Conservation (phyloP, 92 coral and sea anemone genomes). For the Siderastrea radians region DNA sequence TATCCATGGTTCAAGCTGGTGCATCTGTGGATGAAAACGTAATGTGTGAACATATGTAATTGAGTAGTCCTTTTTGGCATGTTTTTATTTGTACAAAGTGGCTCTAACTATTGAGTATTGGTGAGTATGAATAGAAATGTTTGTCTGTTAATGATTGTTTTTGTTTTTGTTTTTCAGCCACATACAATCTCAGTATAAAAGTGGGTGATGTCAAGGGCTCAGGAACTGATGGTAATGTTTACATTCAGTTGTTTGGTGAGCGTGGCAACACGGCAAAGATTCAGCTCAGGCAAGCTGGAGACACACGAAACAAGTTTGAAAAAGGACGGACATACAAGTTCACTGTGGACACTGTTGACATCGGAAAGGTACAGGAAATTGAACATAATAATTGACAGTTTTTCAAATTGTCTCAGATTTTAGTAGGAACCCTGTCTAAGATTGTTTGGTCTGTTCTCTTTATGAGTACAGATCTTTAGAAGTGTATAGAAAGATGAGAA, state of each 20-base stretch:
- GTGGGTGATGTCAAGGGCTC: constrained; percentile 99
- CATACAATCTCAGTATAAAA: constrained; percentile 96
- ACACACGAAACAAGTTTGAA: constrained; percentile 93
- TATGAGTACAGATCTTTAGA: too few relatives aligned
- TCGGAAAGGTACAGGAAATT: constrained; percentile 83
- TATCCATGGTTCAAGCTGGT: too few relatives aligned
- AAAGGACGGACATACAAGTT: constrained; percentile 98
- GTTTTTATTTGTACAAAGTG: not conserved
- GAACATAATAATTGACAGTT: too few relatives aligned
- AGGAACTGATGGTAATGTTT: constrained; percentile 99
- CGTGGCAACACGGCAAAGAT: constrained; percentile 98
- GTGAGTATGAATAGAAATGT: too few relatives aligned
- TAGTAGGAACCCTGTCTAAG: too few relatives aligned
- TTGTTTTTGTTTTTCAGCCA: constrained; percentile 65
- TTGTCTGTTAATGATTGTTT: too few relatives aligned
- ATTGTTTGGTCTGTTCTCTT: too few relatives aligned
- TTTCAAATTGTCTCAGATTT: too few relatives aligned
- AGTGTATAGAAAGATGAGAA: too few relatives aligned
- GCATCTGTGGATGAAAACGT: too few relatives aligned
- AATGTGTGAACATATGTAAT: too few relatives aligned
- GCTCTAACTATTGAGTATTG: not conserved
- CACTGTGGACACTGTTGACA: constrained; percentile 97
- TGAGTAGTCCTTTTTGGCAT: not conserved
- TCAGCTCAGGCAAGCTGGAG: constrained; percentile 98
- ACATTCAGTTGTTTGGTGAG: constrained; percentile 97